Conservation (phyloP, 2,113 vertebrate genomes). For the Aix galericulata region DNA sequence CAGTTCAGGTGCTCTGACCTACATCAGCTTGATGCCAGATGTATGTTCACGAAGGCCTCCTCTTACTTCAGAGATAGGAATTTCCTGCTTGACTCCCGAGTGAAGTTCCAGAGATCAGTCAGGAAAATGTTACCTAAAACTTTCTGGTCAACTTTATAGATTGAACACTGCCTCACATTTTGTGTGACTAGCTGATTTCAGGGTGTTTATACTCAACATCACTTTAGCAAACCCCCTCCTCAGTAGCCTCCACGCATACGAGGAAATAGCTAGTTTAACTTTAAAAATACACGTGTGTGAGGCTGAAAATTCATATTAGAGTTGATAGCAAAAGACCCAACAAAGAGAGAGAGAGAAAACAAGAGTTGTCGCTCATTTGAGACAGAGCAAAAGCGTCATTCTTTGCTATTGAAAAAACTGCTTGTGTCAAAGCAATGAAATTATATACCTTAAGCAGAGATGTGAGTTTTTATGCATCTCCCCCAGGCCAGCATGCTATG, state of each 20-base stretch:
- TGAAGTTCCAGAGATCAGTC: background rate
- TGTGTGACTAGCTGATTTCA: background rate
- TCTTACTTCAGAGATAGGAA: background rate
- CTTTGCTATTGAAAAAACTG: constrained; percentile 3
- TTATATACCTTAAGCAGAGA: constrained; percentile 4
- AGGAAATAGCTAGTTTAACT: constrained; percentile 18
- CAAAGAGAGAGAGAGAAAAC: background rate
- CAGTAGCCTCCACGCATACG: background rate
- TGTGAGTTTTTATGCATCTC: background rate
- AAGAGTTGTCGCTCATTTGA: background rate
- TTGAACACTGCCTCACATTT: background rate
- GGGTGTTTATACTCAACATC: background rate
- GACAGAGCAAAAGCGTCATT: background rate
- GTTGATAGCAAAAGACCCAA: background rate
- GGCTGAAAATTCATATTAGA: constrained; percentile 4
- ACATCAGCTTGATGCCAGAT: background rate
- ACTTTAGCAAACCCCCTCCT: background rate
- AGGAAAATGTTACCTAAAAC: background rate
- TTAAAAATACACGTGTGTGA: background rate
- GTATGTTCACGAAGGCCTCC: background rate
- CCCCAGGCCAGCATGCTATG: background rate
- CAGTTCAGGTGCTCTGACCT: background rate
- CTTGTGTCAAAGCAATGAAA: constrained; percentile 15
- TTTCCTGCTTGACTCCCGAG: background rate
- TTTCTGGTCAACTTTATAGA: background rate